A percentile compares a stretch with the other conserved stretches of the same genome.
phyloP scores from a whole-genome alignment of 1,140 invertebrate species.

The Pentalonia nigronervosa region DNA sequence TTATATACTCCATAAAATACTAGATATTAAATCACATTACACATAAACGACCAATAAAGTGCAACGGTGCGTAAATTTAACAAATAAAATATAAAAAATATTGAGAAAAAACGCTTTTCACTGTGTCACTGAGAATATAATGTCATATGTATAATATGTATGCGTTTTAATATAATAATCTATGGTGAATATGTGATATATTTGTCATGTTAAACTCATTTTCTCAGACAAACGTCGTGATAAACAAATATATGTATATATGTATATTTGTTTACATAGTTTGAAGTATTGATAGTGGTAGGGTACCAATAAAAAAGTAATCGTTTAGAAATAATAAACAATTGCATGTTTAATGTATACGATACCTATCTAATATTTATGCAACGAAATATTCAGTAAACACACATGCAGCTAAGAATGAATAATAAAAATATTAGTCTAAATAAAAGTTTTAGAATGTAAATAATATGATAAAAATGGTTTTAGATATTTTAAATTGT shows the following conservation, averaged over 20 bases:
- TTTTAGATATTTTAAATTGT: too few relatives aligned
- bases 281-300: not conserved
- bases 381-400: not conserved
- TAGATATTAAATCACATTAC: not conserved
- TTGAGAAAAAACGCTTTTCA: not conserved
- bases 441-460: not conserved
- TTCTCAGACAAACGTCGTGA: not conserved
- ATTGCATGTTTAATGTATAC: too few relatives aligned
- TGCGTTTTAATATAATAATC: not conserved
- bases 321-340: too few relatives aligned
- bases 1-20: constrained; percentile 12
- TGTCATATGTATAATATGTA: not conserved
- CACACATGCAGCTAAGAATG: not conserved
- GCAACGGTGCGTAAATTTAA: constrained; percentile 6
- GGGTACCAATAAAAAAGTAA: not conserved
- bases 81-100: constrained; percentile 21
- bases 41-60: not conserved
- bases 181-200: not conserved
- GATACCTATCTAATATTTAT: too few relatives aligned
- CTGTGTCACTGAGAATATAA: not conserved
- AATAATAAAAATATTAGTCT: not conserved
- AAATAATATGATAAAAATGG: too few relatives aligned
- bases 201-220: not conserved
- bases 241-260: not conserved
- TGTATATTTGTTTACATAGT: too few relatives aligned